Base-by-base conservation (phyloP, 2,888 invertebrate species). In the Unio delphinus region DNA sequence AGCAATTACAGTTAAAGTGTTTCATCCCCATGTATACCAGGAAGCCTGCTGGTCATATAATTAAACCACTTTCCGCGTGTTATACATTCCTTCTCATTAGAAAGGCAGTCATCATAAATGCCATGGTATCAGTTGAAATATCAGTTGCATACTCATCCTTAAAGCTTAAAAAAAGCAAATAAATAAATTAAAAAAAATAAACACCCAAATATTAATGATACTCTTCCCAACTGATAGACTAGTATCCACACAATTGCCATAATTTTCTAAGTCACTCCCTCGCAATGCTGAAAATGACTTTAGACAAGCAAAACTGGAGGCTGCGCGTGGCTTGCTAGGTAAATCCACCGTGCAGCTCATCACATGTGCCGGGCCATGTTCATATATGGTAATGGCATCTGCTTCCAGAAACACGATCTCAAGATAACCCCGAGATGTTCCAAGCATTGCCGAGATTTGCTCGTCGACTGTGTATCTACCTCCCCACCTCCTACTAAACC, bases 341-440 rank as follows among this genome's bases (percentile, higher is more conserved):
- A 45, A 45, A 45, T 15, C 45, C 45, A 45, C 66, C 66, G 65
- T 55, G 65, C 64, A 60, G 26, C 61, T 30, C 66, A 70, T 72
- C 71, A 70, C 70, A 67, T 74, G 73, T 60, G 64, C 68, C 34
- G 64, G 73, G 75, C 76, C 69, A 55, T 79, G 80, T 75, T 78
- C 80, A 79, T 76, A 83, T 83, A 76, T 78, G 83, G 83, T 75
- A 69, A 79, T 78, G 74, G 80, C 81, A 80, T 81, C 76, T 76
- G 67, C 69, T 64, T 65, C 67, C 54, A 73, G 79, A 79, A 81
- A 78, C 79, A 61, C 73, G 78, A 78, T 76, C 55, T 61, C 34
- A 23, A 61, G 18, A 54, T 18, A 54, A 7, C 56, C 28, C 30
- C 18, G 34, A 57, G 61, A 34, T 63, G 55, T 58, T 45, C 54